Evolutionary conservation across 2,797 vertebrate species (phyloP).

Genomic region (Mormyrops attenuatus): DNA sequence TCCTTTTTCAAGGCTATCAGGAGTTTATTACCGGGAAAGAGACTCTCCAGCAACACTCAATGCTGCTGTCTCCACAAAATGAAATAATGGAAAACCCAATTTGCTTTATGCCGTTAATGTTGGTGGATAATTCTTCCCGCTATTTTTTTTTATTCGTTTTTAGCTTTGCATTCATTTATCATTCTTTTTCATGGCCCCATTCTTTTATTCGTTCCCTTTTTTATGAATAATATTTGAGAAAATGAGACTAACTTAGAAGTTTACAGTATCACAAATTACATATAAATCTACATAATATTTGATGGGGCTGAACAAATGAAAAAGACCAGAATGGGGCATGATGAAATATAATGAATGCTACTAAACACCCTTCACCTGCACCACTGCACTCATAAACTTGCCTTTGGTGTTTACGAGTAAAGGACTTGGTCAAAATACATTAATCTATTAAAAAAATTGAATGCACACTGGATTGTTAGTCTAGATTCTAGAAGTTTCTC

Average conservation of each 20-base stretch:
- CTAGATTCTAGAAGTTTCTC: not conserved
- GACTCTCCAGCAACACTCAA: not conserved
- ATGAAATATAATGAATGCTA: constrained; percentile 22
- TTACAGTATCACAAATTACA: not conserved
- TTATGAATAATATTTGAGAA: constrained; percentile 36
- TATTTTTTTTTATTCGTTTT: constrained; percentile 39
- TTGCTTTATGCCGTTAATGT: constrained; percentile 53
- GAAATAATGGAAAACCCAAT: constrained; percentile 66
- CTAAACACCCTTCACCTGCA: not conserved
- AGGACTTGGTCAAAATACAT: not conserved
- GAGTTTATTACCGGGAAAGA: not conserved
- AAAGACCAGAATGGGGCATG: constrained; percentile 32
- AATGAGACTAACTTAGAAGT: constrained; percentile 27
- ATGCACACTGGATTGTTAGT: not conserved
- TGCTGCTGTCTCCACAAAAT: not conserved
- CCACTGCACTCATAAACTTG: not conserved
- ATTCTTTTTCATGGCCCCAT: constrained; percentile 47
- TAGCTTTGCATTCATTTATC: constrained; percentile 58
- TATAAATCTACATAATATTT: not conserved
- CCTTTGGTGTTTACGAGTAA: not conserved
- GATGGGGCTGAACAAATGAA: constrained; percentile 12
- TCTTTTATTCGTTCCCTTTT: constrained; percentile 42
- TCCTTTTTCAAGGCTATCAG: not conserved
- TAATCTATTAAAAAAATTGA: not conserved
- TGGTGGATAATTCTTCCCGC: not conserved